phyloP scores from a whole-genome alignment of 2,888 invertebrate species.

The Alloscopus bannaensis region DNA sequence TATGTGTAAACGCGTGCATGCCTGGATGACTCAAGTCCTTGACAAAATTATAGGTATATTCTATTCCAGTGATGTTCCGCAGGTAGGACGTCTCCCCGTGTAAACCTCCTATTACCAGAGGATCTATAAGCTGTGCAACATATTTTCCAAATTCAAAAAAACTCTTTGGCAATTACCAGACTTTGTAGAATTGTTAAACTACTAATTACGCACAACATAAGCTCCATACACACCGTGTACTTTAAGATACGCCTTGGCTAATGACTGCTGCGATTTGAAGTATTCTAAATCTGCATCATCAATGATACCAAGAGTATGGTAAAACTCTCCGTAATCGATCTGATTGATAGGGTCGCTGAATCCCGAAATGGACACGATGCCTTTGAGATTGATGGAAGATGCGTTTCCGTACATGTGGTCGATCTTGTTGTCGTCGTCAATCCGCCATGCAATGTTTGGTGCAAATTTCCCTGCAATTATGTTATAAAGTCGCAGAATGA shows the following conservation, averaged over 20 bases:
- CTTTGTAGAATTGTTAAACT: not conserved
- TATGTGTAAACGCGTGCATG: not conserved
- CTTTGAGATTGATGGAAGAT: conserved; percentile 80
- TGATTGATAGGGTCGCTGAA: conserved; percentile 74
- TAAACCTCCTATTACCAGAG: conserved; percentile 40
- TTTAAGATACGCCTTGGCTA: conserved; percentile 66
- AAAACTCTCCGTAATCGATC: conserved; percentile 75
- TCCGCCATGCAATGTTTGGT: conserved; percentile 63
- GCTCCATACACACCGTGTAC: conserved; percentile 61
- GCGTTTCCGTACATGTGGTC: conserved; percentile 75
- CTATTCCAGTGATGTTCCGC: conserved; percentile 58
- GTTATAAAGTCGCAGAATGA: not conserved
- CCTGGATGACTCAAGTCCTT: not conserved
- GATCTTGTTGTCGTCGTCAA: conserved; percentile 56
- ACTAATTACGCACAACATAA: conserved; percentile 54
- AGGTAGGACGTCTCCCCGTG: conserved; percentile 41
- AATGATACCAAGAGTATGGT: conserved; percentile 75
- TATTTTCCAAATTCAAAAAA: conserved; percentile 1
- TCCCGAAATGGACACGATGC: conserved; percentile 73
- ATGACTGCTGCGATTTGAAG: conserved; percentile 70
- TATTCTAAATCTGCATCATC: conserved; percentile 71
- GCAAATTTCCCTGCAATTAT: conserved; percentile 62
- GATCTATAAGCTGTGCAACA: conserved; percentile 52
- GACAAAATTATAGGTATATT: conserved; percentile 38
- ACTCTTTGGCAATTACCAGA: not conserved